Percentiles rank a stretch among this genome's conserved stretches.
phyloP scores from a whole-genome alignment of 2,113 vertebrate genomes.

The Phaethornis superciliosus region DNA sequence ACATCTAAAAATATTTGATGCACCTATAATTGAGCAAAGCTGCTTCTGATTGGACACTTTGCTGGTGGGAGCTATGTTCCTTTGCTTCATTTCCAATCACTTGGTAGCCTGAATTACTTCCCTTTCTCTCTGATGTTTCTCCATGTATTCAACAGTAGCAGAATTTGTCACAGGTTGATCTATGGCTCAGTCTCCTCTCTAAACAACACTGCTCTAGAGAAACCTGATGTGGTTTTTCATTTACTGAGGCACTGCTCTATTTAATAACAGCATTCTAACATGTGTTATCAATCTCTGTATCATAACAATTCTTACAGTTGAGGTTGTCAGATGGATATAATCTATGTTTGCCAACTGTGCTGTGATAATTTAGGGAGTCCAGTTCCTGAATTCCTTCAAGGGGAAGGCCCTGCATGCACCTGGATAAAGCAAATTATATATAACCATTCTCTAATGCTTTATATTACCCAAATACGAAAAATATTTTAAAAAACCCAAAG shows the following conservation, averaged over 20 bases:
- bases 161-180: conserved; percentile 33
- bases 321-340: not conserved
- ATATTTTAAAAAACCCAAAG: not conserved
- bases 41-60: not conserved
- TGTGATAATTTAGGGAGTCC: not conserved
- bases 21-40: not conserved
- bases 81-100: not conserved
- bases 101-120: not conserved
- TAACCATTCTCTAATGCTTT: rapidly evolving
- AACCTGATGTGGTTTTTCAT: not conserved
- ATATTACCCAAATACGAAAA: not conserved
- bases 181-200: not conserved
- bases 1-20: not conserved
- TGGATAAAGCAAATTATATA: rapidly evolving
- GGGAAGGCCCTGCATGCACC: not conserved
- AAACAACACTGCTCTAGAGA: not conserved
- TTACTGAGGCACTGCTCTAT: not conserved
- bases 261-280: not conserved
- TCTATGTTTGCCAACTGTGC: not conserved
- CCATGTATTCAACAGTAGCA: not conserved
- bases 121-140: not conserved
- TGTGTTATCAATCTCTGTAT: not conserved
- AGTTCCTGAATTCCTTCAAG: not conserved
- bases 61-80: not conserved
- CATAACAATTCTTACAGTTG: not conserved